Evolutionary conservation across 2,797 vertebrate genomes (phyloP), one percentile per base, ranked within the genome.

Genomic region (Telmatherina bonti): DNA sequence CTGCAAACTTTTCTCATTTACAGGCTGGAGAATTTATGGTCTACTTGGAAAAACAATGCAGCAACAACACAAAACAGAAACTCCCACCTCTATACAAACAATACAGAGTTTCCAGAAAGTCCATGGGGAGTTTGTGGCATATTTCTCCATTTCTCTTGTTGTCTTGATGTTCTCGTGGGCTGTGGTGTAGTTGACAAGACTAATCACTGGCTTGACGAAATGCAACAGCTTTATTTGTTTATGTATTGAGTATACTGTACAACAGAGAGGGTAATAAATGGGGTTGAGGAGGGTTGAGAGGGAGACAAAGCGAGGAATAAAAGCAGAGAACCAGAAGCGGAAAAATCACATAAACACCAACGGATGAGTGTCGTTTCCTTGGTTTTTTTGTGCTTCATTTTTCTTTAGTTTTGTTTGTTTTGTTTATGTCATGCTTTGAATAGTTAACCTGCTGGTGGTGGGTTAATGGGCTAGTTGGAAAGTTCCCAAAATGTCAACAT

Each of bases 191-290:
- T 71, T 69, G 12, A 74, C 83, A 67, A 76, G 65, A 78, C 78
- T 85, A 85, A 89, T 92, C 83, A 78, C 76, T 83, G 81, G 63
- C 72, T 49, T 41, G 80, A 83, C 84, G 73, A 86, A 82, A 84
- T 51, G 78, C 82, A 73, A 80, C 89, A 88, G 89, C 88, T 90
- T 82, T 87, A 84, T 91, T 90, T 90, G 85, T 91, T 91, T 91
- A 85, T 81, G 79, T 72, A 74, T 85, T 75, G 61, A 77, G 79
- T 74, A 69, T 84, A 76, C 83, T 78, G 71, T 77, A 75, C 65
- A 62, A 81, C 81, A 85, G 82, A 78, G 74, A 78, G 66, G 58
- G 74, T 83, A 81, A 90, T 90, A 83, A 79, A 86, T 76, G 73
- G 62, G 64, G 78, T 75, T 27, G 22, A 66, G 67, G 69, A 74